Evolutionary conservation across 2,113 vertebrate species (phyloP).

Genomic region (Shinisaurus crocodilurus): DNA sequence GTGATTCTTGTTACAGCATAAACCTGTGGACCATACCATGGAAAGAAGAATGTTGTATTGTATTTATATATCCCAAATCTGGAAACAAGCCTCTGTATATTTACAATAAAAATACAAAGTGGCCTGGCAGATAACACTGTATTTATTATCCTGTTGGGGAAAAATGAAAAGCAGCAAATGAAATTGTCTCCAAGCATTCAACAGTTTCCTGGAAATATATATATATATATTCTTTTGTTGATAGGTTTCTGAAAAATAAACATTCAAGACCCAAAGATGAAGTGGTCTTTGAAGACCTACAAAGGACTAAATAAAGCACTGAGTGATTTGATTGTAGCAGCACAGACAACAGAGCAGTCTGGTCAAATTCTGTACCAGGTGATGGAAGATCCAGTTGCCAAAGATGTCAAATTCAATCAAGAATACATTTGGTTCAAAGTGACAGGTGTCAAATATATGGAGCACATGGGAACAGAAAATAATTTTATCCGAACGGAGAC

Average conservation of each 20-base stretch:
- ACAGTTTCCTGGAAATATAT: neutral
- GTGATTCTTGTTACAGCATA: neutral
- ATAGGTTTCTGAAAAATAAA: neutral
- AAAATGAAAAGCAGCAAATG: neutral
- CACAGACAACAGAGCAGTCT: neutral
- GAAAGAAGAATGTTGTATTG: neutral
- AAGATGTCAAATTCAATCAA: conserved; percentile 21
- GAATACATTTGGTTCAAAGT: neutral
- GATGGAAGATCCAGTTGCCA: neutral
- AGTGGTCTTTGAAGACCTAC: neutral
- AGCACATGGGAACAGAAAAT: neutral
- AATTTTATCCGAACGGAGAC: neutral
- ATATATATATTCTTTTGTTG: neutral
- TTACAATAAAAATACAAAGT: neutral
- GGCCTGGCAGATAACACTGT: neutral
- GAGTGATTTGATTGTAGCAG: neutral
- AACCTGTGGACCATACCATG: neutral
- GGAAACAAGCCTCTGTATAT: neutral
- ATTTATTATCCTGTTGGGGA: neutral
- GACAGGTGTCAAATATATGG: conserved; percentile 14
- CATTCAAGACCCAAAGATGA: neutral
- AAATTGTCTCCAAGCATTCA: neutral
- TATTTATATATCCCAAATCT: neutral
- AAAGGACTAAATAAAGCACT: neutral
- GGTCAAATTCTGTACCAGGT: neutral